These are phyloP conservation scores for Cydia strobilella DNA, from an alignment of 1,140 invertebrate species.

Conservation along the genomic window DNA sequence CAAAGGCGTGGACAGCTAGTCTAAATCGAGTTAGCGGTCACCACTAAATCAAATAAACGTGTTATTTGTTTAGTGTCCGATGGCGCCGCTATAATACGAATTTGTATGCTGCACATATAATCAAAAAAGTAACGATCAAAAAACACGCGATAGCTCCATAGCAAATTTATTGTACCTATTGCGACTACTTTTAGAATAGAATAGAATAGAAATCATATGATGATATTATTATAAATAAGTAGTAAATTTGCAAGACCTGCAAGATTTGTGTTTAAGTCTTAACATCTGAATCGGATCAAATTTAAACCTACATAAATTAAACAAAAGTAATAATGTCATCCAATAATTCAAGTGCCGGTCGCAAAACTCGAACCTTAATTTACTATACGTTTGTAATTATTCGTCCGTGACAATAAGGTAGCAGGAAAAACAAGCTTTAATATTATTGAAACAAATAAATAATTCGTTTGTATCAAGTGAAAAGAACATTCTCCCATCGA, in stretches of 20 bases:
- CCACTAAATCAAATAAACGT: slow-evolving; percentile 59
- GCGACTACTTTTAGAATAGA: no score
- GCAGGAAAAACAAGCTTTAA: slow-evolving; percentile 50
- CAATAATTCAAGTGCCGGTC: slow-evolving; percentile 33
- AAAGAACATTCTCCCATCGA: slow-evolving; percentile 58
- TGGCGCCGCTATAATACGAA: slow-evolving; percentile 40
- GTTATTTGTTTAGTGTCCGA: slow-evolving; percentile 61
- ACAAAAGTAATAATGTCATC: slow-evolving; percentile 38
- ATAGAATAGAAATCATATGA: no score
- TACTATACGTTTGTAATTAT: slow-evolving; percentile 39
- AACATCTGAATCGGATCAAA: background rate
- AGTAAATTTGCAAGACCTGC: background rate
- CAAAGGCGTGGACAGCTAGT: slow-evolving; percentile 60
- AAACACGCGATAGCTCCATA: background rate
- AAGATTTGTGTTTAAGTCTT: background rate
- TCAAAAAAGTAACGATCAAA: background rate
- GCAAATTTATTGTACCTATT: no score
- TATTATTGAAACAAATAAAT: slow-evolving; percentile 64
- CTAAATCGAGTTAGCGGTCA: slow-evolving; percentile 46
- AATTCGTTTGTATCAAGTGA: slow-evolving; percentile 61
- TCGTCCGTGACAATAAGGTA: slow-evolving; percentile 13
- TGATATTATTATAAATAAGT: no score
- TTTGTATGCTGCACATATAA: slow-evolving; percentile 28
- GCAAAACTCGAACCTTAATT: slow-evolving; percentile 34
- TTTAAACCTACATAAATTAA: slow-evolving; percentile 9